Conservation (phyloP, 2,797 vertebrate species). For the Danio kyathit region DNA sequence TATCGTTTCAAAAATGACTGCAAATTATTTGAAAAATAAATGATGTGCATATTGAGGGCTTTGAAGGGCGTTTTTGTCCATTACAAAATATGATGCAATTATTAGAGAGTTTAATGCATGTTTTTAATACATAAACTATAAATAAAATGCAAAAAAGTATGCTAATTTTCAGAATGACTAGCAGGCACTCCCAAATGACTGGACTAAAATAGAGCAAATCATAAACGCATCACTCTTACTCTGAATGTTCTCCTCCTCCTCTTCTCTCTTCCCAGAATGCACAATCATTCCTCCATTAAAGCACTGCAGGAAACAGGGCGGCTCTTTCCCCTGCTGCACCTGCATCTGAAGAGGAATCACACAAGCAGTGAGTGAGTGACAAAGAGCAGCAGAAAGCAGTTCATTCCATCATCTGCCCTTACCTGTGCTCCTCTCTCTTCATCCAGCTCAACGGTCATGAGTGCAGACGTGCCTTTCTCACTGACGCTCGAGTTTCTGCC, state of each 20-base stretch:
- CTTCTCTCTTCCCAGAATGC: conserved; percentile 94
- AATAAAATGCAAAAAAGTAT: no score
- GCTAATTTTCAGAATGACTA: no score
- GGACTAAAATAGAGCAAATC: no score
- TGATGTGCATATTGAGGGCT: no score
- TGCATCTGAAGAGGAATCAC: conserved; percentile 83
- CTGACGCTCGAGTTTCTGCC: conserved; percentile 93
- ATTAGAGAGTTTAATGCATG: no score
- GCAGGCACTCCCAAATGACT: no score
- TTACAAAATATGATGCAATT: no score
- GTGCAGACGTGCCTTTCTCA: conserved; percentile 95
- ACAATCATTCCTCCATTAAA: conserved; percentile 98
- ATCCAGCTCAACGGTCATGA: conserved; percentile 97
- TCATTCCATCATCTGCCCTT: conserved; percentile 1
- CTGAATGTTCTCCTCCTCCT: conserved; percentile 96
- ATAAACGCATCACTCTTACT: conserved; percentile 76
- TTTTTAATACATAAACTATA: no score
- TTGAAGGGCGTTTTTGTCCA: no score
- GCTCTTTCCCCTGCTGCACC: conserved; percentile 97
- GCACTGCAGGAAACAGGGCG: conserved; percentile 95
- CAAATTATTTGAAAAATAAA: no score
- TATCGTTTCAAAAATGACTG: no score
- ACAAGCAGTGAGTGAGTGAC: neutral
- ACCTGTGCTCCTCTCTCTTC: conserved; percentile 97
- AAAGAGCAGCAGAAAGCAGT: no score